Evolutionary conservation across 2,113 vertebrate genomes (phyloP), one percentile per base, ranked within the genome.

Genomic region (Cephalopholis sonnerati): DNA sequence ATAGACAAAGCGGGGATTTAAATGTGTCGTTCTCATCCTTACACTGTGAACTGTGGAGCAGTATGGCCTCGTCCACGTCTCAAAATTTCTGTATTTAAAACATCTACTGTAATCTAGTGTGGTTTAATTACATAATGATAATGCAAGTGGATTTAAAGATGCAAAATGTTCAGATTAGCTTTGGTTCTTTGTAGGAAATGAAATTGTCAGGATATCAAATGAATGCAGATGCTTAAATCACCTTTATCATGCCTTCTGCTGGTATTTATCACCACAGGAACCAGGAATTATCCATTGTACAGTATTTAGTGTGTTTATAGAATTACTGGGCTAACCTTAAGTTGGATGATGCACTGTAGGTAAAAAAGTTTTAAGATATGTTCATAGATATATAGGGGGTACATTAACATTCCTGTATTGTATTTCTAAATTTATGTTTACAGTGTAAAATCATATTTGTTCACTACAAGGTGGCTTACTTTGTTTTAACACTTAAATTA

Each of bases 361-460:
- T 7, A 17, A 5, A 27, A 57, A 27, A 20, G 12, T 15, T 44
- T 20, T 36, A 13, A 54, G 25, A 55, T 48, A 18, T 20, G 4
- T 64, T 64, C 20, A 46, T 8, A 55, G 48, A 59, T 51, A 16
- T n/a, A 13, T 15, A 61, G 9, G 1, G 55, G 32, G n/a, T 4
- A 44, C 39, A 29, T 59, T 58, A 66, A 67, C 62, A 68, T 68
- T 84, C 55, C 55, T 74, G 1, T 50, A 57, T 71, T n/a, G 39
- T 18, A 44, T 50, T 17, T 41, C 29, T 54, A 24, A 2, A 54
- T 78, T 4, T 50, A 16, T 82, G 71, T 81, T 84, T 79, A 84
- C 78, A 70, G 1, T 80, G 25, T 74, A 2, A 82, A 71, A 71
- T 74, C 18, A 51, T 8, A 2, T 39, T 7, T 58, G 53, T 81